A percentile compares a stretch with the other conserved stretches of the same genome.
Evolutionary conservation across 2,888 invertebrate species (phyloP).

Genomic region (Philhelius pedissequus): DNA sequence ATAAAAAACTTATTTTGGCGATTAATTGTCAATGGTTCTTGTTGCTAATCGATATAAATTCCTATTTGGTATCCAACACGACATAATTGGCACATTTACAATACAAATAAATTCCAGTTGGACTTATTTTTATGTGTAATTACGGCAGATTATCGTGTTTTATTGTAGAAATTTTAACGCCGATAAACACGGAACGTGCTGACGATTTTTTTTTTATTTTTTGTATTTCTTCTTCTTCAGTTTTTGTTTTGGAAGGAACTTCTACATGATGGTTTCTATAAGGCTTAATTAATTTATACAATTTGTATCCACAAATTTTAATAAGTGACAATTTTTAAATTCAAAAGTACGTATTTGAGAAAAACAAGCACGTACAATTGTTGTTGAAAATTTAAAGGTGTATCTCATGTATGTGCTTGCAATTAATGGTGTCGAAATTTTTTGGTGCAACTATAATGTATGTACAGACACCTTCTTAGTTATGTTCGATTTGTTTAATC

Average conservation of each 20-base stretch:
- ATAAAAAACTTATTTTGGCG: constrained; percentile 14
- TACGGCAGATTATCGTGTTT: constrained; percentile 46
- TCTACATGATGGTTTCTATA: neutral
- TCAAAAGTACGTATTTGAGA: too few relatives aligned
- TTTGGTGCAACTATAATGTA: too few relatives aligned
- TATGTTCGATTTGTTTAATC: too few relatives aligned
- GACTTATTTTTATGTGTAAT: constrained; percentile 28
- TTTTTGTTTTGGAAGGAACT: neutral
- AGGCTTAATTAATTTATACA: neutral
- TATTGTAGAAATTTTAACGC: constrained; percentile 28
- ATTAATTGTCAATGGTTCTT: constrained; percentile 28
- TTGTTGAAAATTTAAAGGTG: too few relatives aligned
- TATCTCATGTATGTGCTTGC: too few relatives aligned
- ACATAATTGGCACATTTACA: constrained; percentile 38
- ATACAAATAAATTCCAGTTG: neutral
- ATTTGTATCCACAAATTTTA: too few relatives aligned
- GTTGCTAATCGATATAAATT: constrained; percentile 50
- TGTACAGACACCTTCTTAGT: too few relatives aligned
- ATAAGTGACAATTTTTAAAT: too few relatives aligned
- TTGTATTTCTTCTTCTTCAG: too few relatives aligned
- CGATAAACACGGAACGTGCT: constrained; percentile 24
- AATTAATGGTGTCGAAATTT: too few relatives aligned
- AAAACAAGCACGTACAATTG: too few relatives aligned
- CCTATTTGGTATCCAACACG: constrained; percentile 11
- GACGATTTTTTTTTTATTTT: neutral